phyloP scores from a whole-genome alignment of 2,797 vertebrate genomes.

The Myripristis jacobus region DNA sequence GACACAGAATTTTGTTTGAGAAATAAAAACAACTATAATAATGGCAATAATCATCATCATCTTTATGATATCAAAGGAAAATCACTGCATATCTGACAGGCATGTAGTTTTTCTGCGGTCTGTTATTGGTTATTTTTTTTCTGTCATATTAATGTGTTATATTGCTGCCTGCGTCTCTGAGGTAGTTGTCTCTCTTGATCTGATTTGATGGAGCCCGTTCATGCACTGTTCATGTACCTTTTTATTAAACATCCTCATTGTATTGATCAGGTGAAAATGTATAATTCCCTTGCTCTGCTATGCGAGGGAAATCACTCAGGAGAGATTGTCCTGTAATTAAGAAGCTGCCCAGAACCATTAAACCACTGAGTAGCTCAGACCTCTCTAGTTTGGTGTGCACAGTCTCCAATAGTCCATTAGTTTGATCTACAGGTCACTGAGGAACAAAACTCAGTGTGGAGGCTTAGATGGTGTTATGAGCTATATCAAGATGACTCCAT shows the following conservation, averaged over 20 bases:
- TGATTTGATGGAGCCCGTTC: constrained; percentile 59
- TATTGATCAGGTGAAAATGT: constrained; percentile 71
- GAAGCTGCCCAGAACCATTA: constrained; percentile 77
- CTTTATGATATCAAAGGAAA: not conserved
- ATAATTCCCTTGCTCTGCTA: constrained; percentile 55
- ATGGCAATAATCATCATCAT: not conserved
- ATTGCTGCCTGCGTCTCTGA: constrained; percentile 3
- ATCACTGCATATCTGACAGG: constrained; percentile 21
- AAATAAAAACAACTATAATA: constrained; percentile 10
- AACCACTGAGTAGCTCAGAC: constrained; percentile 61
- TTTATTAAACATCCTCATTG: constrained; percentile 63
- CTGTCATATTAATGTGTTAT: constrained; percentile 29
- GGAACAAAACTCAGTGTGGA: constrained; percentile 75
- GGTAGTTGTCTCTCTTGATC: constrained; percentile 51
- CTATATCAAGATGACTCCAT: constrained; percentile 67
- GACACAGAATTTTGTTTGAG: too few species aligned
- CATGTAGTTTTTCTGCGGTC: not conserved
- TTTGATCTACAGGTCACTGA: constrained; percentile 79
- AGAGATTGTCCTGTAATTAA: constrained; percentile 74
- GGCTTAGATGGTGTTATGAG: constrained; percentile 68
- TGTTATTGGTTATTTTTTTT: constrained; percentile 23
- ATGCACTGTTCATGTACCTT: constrained; percentile 59
- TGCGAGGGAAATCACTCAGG: constrained; percentile 62
- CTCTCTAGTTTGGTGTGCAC: constrained; percentile 60
- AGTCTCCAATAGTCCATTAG: constrained; percentile 77